Evolutionary conservation across 2,888 invertebrate species (phyloP).

Genomic region (Allygus modestus): DNA sequence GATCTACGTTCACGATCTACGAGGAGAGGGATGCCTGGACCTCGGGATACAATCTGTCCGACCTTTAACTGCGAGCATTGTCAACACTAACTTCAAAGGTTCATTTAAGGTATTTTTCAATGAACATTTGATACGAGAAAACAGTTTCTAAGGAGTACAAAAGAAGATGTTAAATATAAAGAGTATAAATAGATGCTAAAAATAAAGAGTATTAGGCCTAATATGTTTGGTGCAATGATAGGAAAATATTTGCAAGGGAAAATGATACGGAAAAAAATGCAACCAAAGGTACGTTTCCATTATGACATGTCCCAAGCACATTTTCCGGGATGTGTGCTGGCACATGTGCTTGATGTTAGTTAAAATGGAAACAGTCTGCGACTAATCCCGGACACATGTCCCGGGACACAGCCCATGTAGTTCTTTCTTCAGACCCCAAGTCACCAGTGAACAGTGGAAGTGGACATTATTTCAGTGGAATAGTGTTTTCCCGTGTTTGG

Average conservation of each 20-base stretch:
- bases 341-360: too few species aligned
- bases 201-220: too few species aligned
- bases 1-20: neutral
- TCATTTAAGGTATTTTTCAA: neutral
- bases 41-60: neutral
- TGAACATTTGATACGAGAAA: conserved; percentile 8
- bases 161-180: neutral
- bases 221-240: neutral
- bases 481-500: too few species aligned
- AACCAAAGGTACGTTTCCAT: neutral
- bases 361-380: too few species aligned
- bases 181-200: too few species aligned
- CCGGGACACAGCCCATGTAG: too few species aligned
- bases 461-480: too few species aligned
- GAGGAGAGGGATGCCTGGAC: conserved; percentile 5
- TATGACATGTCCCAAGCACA: too few species aligned
- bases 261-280: neutral
- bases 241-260: conserved; percentile 7
- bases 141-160: neutral
- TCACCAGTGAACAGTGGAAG: too few species aligned
- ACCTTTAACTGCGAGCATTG: neutral
- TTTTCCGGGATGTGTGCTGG: too few species aligned
- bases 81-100: neutral
- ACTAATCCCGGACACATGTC: too few species aligned
- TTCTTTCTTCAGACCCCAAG: too few species aligned